Evolutionary conservation across 1,140 invertebrate genomes (phyloP).

Genomic region (Paraescarpia echinospica): DNA sequence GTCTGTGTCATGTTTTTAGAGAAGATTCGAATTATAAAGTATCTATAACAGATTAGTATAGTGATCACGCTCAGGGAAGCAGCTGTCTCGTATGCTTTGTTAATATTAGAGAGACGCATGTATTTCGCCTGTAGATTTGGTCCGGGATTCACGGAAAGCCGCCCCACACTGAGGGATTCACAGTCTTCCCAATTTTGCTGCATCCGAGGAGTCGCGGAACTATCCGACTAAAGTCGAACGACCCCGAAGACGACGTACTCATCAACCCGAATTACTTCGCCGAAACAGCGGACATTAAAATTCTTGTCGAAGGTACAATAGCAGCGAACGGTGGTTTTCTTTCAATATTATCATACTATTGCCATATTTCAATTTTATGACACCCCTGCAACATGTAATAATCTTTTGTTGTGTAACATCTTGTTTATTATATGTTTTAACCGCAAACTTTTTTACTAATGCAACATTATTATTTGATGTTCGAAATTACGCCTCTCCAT

Average conservation of each 20-base stretch:
- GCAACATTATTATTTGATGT: background rate
- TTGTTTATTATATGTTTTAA: background rate
- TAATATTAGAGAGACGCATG: background rate
- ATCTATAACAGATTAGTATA: too few species aligned
- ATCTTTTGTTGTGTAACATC: background rate
- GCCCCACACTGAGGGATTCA: slow-evolving; percentile 31
- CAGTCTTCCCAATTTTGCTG: slow-evolving; percentile 30
- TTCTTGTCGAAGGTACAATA: slow-evolving; percentile 33
- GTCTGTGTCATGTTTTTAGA: too few species aligned
- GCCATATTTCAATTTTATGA: too few species aligned
- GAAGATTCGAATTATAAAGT: too few species aligned
- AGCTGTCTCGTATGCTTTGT: background rate
- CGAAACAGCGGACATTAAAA: slow-evolving; percentile 27
- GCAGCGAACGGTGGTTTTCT: background rate
- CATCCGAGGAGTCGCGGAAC: slow-evolving; percentile 40
- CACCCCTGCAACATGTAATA: background rate
- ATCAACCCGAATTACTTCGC: slow-evolving; percentile 70
- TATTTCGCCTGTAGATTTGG: slow-evolving; percentile 18
- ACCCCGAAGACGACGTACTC: slow-evolving; percentile 78
- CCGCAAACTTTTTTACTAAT: too few species aligned
- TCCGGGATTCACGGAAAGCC: slow-evolving; percentile 25
- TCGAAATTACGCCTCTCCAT: background rate
- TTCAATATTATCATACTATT: background rate
- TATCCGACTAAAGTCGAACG: slow-evolving; percentile 54
- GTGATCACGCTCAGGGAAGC: too few species aligned